Base-by-base conservation (phyloP, 1,140 invertebrate genomes). In the Orius insidiosus region DNA sequence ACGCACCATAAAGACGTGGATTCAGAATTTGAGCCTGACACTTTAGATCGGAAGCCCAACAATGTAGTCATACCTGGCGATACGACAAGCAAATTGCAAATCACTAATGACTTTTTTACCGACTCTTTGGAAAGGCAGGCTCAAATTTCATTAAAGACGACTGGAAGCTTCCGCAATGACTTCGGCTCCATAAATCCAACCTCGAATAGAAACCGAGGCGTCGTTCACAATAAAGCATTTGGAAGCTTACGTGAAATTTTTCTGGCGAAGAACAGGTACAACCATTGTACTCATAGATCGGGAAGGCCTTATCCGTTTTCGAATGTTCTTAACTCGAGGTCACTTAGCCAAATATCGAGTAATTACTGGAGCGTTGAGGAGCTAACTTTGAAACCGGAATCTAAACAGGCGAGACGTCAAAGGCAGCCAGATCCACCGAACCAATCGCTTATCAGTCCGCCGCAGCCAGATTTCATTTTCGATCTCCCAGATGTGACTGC, bases 11-110 rank as follows among this genome's bases (percentile, higher is more conserved):
- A 76, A 1, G 70, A 69, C 54, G 51, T 54, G 43, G 77, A 80
- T 50, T 78, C 75, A 2, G 81, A 85, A 51, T 86, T 84, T 55
- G 83, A 87, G 58, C 81, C 81, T 0, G 84, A 87, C 53, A 87
- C 84, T 0, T 60, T 86, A 16, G 83, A 86, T 56, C 63, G 83
- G n/a, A 84, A 85, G 58, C 76, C 79, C 33, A 72, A 68, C 53
- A 81, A 77, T 55, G 57, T 72, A 3, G 70, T 69, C 50, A 61
- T 66, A 15, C 44, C 48, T 35, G 9, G 34, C 7, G 30, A 66
- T 57, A 67, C 55, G 54, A 64, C 41, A 54, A 55, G 52, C 49
- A 58, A 51, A 48, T 60, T 53, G 51, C 32, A 48, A 5, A 41
- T 48, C 9, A 48, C 45, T 38, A 39, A 46, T 13, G 55, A 56